Base-by-base conservation (phyloP, 2,888 invertebrate species). In the Helobdella robusta region DNA sequence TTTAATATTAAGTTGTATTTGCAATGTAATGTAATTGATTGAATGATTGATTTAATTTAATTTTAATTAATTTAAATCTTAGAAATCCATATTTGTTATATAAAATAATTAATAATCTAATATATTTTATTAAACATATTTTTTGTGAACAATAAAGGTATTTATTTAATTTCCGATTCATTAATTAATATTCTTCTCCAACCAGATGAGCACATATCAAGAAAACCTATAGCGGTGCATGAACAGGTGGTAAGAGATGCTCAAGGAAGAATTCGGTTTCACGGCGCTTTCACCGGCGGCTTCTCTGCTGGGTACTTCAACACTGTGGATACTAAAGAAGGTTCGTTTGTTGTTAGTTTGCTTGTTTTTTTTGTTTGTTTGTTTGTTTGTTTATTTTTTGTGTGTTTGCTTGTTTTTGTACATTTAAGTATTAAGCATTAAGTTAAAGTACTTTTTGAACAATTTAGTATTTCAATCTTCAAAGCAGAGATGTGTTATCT, bases 241-340 rank as follows among this genome's bases (percentile, higher is more conserved):
- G 94, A 97, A 74, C 92, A 94, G 80, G 86, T 87, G 20, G 72
- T 70, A 2, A 62, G 56, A 15, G 72, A 72, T 59, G n/a, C 25
- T 1, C 61, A 67, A 52, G 72, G 72, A 5, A 28, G 71, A 20
- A 61, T 66, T n/a, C 59, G 97, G 73, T 98, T 98, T 79, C 98
- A 99, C 80, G 98, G 98, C 6, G 98, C 98, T 0, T 99, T 99
- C 77, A 98, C 97, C 0, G 98, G 98, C 0, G 93, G 89, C 2
- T 98, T 97, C 78, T 92, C 94, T 18, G 98, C 98, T 0, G 98
- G 98, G 0, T 95, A 89, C 75, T 95, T 89, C 76, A 98, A 98
- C 76, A 88, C 92, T 0, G 98, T 98, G 25, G 97, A 94, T 0
- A 89, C 93, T 0, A 85, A 89, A 70, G 94, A 97, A 82, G 84